Conservation (phyloP, 1,140 invertebrate genomes). For the Eriocheir sinensis region DNA sequence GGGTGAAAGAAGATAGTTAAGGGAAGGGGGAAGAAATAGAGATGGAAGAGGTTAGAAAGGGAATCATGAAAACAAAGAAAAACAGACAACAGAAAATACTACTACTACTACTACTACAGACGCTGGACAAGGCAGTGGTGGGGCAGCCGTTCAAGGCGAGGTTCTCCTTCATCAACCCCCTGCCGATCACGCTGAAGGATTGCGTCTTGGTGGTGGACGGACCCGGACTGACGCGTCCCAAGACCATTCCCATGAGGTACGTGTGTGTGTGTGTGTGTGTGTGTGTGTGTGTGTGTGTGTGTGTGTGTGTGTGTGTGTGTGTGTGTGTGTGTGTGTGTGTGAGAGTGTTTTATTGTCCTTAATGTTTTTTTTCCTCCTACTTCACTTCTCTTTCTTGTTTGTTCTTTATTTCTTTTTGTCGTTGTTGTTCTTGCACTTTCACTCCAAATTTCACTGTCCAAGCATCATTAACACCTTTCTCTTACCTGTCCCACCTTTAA, state of each 20-base stretch:
- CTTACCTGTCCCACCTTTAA: not conserved
- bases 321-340: slow-evolving; percentile 27
- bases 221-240: slow-evolving; percentile 85
- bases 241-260: slow-evolving; percentile 81
- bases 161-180: slow-evolving; percentile 87
- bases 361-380: not conserved
- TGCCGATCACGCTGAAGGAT: slow-evolving; percentile 85
- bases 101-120: not conserved
- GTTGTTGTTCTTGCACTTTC: not conserved
- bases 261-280: slow-evolving; percentile 27
- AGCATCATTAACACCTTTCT: not conserved
- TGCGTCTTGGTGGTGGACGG: slow-evolving; percentile 88
- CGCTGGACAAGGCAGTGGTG: not conserved
- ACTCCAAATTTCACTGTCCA: not conserved
- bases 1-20: not conserved
- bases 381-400: not conserved
- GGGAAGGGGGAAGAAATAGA: not conserved
- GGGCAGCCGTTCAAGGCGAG: not conserved
- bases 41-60: no score
- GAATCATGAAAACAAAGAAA: no score
- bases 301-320: slow-evolving; percentile 31
- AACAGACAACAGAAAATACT: not conserved
- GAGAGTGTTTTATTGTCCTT: not conserved
- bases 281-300: slow-evolving; percentile 10
- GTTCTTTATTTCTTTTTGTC: not conserved